Evolutionary conservation across 2,888 invertebrate species (phyloP).

Genomic region (Microctonus aethiopoides): DNA sequence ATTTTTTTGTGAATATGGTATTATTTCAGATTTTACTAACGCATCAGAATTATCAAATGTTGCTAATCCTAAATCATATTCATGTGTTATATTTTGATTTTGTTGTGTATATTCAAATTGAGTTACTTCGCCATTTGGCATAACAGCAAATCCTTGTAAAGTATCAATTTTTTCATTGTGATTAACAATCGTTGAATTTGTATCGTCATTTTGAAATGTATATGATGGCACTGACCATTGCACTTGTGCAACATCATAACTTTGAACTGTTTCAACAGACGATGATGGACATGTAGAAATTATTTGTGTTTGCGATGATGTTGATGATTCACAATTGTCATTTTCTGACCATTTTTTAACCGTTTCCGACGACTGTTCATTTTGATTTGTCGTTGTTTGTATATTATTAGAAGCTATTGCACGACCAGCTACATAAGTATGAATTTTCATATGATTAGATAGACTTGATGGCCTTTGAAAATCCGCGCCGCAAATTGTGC

Average conservation of each 20-base stretch:
- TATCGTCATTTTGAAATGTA: constrained; percentile 52
- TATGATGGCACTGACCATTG: constrained; percentile 58
- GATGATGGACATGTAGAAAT: constrained; percentile 39
- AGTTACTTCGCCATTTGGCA: constrained; percentile 60
- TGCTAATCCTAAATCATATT: constrained; percentile 50
- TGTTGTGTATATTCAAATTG: constrained; percentile 57
- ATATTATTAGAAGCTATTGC: constrained; percentile 62
- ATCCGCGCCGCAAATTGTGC: constrained; percentile 67
- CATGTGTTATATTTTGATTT: constrained; percentile 51
- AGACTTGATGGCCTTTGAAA: constrained; percentile 69
- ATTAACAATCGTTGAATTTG: constrained; percentile 32
- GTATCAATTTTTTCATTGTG: constrained; percentile 52
- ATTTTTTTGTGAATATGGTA: constrained; percentile 46
- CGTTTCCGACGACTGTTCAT: constrained; percentile 42
- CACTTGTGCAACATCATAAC: constrained; percentile 55
- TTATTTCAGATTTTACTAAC: constrained; percentile 52
- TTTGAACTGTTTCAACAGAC: constrained; percentile 49
- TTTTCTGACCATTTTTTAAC: constrained; percentile 52
- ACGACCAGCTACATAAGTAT: constrained; percentile 66
- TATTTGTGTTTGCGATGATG: constrained; percentile 38
- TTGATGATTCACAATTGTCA: constrained; percentile 43
- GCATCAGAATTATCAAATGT: constrained; percentile 49
- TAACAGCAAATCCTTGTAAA: constrained; percentile 59
- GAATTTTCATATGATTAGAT: constrained; percentile 70
- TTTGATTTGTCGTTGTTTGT: constrained; percentile 1